A percentile compares a stretch with the other conserved stretches of the same genome.
phyloP scores from a whole-genome alignment of 1,140 invertebrate genomes.

The Drosophila pallidifrons region DNA sequence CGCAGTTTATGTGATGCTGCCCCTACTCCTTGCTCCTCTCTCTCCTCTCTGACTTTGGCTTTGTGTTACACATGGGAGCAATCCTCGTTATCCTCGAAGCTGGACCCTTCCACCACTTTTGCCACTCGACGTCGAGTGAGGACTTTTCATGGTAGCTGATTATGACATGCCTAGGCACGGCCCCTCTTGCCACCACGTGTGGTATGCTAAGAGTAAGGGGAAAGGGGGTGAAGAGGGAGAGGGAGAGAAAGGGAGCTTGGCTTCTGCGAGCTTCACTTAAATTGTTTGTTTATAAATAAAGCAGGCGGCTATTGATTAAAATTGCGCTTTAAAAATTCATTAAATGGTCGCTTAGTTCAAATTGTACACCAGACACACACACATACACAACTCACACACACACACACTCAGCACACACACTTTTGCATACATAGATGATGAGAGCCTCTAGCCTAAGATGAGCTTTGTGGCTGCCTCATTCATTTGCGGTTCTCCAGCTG shows the following conservation, averaged over 20 bases:
- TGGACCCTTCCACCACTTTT: constrained; percentile 7
- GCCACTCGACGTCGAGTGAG: constrained; percentile 24
- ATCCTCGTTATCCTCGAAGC: constrained; percentile 20
- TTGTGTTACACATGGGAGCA: constrained; percentile 62
- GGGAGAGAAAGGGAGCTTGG: background rate
- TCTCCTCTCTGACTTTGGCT: background rate
- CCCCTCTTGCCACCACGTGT: constrained; percentile 7
- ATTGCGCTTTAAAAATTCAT: constrained; percentile 80
- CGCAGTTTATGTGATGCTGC: constrained; percentile 26
- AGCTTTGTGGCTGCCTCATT: constrained; percentile 9
- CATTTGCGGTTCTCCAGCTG: constrained; percentile 30
- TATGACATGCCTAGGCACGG: constrained; percentile 45
- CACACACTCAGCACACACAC: constrained; percentile 11
- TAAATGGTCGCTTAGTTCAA: constrained; percentile 61
- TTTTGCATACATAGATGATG: constrained; percentile 47
- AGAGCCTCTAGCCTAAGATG: background rate
- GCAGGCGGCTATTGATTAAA: constrained; percentile 76
- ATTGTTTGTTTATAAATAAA: constrained; percentile 82
- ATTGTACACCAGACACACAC: constrained; percentile 48
- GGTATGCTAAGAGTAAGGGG: constrained; percentile 3
- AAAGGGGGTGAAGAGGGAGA: background rate
- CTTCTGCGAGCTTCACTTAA: constrained; percentile 43
- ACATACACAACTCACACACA: background rate
- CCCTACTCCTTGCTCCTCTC: background rate
- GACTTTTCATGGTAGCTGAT: constrained; percentile 49